A percentile compares a stretch with the other conserved stretches of the same genome.
Evolutionary conservation across 1,140 invertebrate genomes (phyloP).

Genomic region (Nebria ingens): DNA sequence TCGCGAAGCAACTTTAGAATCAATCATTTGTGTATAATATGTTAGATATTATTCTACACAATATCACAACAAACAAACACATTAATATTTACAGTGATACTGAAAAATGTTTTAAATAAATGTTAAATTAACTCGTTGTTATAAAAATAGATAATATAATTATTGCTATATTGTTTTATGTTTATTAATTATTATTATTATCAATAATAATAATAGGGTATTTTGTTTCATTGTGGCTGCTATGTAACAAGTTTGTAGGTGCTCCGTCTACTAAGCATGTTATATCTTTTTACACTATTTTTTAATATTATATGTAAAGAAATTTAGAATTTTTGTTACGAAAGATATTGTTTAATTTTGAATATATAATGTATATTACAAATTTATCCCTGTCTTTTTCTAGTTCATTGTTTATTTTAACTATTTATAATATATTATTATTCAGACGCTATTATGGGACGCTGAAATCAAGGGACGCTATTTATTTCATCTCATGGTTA

Average conservation of each 20-base stretch:
- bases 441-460: too few species aligned
- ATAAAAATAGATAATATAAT: constrained; percentile 15
- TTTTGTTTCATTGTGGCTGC: constrained; percentile 13
- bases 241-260: background rate
- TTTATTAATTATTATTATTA: constrained; percentile 14
- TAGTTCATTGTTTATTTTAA: too few species aligned
- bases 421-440: too few species aligned
- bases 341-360: constrained; percentile 20
- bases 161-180: constrained; percentile 14
- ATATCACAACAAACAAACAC: background rate
- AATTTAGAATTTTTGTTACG: constrained; percentile 20
- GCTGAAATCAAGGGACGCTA: too few species aligned
- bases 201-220: constrained; percentile 18
- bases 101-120: constrained; percentile 14
- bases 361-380: constrained; percentile 19
- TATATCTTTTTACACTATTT: constrained; percentile 20
- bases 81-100: background rate
- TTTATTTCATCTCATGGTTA: too few species aligned
- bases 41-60: background rate
- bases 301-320: constrained; percentile 19
- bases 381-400: constrained; percentile 6
- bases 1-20: background rate
- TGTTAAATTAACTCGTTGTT: constrained; percentile 13
- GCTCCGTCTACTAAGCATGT: constrained; percentile 13
- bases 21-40: background rate